Base-by-base conservation (phyloP, 2,888 invertebrate genomes). In the Parascotia fuliginaria region DNA sequence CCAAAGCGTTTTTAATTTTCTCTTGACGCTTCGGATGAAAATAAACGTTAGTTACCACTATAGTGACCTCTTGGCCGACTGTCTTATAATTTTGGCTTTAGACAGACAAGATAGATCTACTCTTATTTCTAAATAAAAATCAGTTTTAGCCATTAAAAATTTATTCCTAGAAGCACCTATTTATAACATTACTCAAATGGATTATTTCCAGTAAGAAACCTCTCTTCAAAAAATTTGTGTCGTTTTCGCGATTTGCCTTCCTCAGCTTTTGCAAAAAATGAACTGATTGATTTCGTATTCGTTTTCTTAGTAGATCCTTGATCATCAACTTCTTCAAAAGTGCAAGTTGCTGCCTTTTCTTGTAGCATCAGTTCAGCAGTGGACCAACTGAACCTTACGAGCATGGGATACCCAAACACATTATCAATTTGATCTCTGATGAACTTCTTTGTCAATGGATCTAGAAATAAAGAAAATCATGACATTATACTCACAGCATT, bases 361-460 rank as follows among this genome's bases (percentile, higher is more conserved):
- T 96, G 94, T 9, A 99, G 83, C 65, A 97, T 95, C 36, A 94
- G 94, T 53, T 95, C 95, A 0, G 98, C 96, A 0, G 99, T 99
- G 0, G 98, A 98, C 99, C 99, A 99, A 81, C 98, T 98, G 83
- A 99, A 98, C 54, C 99, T 93, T 0, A 99, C 99, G 12, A 99
- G 91, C 42, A 96, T 94, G 0, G 99, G 97, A 85, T 96, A 99
- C 0, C 99, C 99, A 90, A 99, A 99, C 0, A 99, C 95, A 15
- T 94, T 93, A 87, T 99, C 98, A 49, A 97, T 93, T 77, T 96
- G 94, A 7, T 96, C 94, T 0, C 93, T 83, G 27, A 99, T 93
- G 89, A 99, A 99, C 61, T 95, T 95, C 85, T 99, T 99, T 0
- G 99, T 99, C 0, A 95, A 93, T 0, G 99, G 98, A 94, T 99